Evolutionary conservation across 2,113 vertebrate genomes (phyloP).

Genomic region (Himantopus leucocephalus): DNA sequence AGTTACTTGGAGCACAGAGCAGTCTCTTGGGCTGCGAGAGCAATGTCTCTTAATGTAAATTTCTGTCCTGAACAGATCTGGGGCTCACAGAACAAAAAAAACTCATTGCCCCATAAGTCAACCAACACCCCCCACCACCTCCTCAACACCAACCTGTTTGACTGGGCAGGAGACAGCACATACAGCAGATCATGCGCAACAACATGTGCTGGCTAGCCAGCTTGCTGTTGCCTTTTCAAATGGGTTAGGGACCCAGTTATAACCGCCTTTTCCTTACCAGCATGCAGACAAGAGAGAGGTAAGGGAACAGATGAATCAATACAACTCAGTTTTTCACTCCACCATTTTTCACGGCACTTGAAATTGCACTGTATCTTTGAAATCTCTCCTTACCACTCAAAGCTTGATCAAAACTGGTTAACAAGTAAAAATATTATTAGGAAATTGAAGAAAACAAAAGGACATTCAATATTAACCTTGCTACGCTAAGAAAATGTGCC

Average conservation of each 20-base stretch:
- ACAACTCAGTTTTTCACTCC: background rate
- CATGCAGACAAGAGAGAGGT: background rate
- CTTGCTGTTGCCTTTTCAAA: background rate
- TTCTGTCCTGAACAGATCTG: background rate
- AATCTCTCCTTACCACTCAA: background rate
- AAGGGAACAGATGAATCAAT: background rate
- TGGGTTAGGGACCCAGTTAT: background rate
- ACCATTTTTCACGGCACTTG: background rate
- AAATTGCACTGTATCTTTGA: background rate
- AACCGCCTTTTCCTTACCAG: background rate
- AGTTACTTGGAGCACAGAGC: background rate
- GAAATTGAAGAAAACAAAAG: background rate
- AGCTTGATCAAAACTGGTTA: background rate
- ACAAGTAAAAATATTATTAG: background rate
- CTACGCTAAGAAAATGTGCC: background rate
- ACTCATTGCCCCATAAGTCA: background rate
- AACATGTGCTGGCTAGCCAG: background rate
- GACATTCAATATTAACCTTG: background rate
- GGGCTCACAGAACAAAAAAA: background rate
- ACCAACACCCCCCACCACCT: fast-evolving
- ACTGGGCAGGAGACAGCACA: background rate
- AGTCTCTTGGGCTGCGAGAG: background rate
- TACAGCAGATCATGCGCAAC: fast-evolving
- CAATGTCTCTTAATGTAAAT: background rate
- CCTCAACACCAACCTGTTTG: background rate